These are phyloP conservation scores for Tachina lurida DNA, from an alignment of 2,888 invertebrate species.

Conservation along the genomic window DNA sequence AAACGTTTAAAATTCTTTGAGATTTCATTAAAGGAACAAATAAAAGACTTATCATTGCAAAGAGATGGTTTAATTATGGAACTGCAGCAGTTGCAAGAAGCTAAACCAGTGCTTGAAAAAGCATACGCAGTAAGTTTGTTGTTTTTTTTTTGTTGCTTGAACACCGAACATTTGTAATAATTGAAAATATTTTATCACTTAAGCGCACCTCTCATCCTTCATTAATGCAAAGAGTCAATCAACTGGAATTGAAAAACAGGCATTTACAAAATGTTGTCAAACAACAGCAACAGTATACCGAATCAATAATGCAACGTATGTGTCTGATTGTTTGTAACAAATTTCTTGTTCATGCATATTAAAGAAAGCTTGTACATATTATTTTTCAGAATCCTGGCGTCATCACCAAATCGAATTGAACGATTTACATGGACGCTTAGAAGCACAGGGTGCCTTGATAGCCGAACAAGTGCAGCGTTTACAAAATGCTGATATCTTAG, in stretches of 20 bases:
- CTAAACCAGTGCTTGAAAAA: conserved; percentile 82
- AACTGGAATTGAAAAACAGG: conserved; percentile 86
- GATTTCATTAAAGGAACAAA: conserved; percentile 82
- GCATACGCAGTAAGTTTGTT: conserved; percentile 81
- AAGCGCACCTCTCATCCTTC: conserved; percentile 82
- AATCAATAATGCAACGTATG: conserved; percentile 86
- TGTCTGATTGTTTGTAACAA: conserved; percentile 68
- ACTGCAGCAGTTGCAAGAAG: conserved; percentile 83
- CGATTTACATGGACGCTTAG: conserved; percentile 84
- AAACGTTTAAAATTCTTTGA: conserved; percentile 82
- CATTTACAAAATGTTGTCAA: conserved; percentile 86
- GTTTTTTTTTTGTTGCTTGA: too few relatives aligned
- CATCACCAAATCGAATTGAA: conserved; percentile 83
- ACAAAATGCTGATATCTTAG: conserved; percentile 88
- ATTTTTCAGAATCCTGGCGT: conserved; percentile 81
- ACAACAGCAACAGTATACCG: conserved; percentile 87
- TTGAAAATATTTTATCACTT: background rate
- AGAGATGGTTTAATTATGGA: conserved; percentile 83
- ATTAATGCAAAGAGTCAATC: conserved; percentile 82
- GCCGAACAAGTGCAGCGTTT: conserved; percentile 86
- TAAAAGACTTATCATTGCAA: conserved; percentile 81
- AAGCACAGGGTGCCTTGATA: conserved; percentile 83
- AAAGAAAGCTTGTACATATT: background rate
- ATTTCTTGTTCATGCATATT: background rate
- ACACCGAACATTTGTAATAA: too few relatives aligned